A percentile compares a stretch with the other conserved stretches of the same genome.
These are phyloP conservation scores for Sussaba pulchella DNA, from an alignment of 2,888 invertebrate genomes.

Conservation along the genomic window DNA sequence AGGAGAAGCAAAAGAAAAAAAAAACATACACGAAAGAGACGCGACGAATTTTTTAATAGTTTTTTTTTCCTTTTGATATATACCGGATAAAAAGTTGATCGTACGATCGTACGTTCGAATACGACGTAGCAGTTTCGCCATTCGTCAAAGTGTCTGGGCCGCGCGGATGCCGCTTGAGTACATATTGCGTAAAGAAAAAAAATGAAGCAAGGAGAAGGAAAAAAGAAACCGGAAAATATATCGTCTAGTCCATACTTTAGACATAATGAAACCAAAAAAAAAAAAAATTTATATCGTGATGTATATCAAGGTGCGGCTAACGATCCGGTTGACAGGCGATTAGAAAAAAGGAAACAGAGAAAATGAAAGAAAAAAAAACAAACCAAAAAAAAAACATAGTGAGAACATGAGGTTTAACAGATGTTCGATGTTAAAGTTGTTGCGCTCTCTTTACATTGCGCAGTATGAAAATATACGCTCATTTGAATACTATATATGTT, in stretches of 20 bases:
- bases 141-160: constrained; percentile 52
- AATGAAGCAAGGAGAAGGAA: constrained; percentile 7
- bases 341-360: constrained; percentile 30
- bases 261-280: constrained; percentile 31
- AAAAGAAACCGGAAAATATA: constrained; percentile 57
- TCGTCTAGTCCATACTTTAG: constrained; percentile 64
- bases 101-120: constrained; percentile 18
- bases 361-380: constrained; percentile 21
- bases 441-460: constrained; percentile 75
- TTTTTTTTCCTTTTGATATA: constrained; percentile 49
- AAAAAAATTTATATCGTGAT: constrained; percentile 73
- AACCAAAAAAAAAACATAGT: constrained; percentile 46
- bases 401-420: constrained; percentile 68
- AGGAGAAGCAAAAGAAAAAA: not conserved
- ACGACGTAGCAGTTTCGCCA: constrained; percentile 46
- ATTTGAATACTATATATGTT: constrained; percentile 70
- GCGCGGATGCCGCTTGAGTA: constrained; percentile 69
- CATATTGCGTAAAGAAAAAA: constrained; percentile 66
- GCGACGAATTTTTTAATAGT: constrained; percentile 21
- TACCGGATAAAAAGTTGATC: constrained; percentile 33
- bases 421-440: constrained; percentile 77
- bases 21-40: not conserved
- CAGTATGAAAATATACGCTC: constrained; percentile 72
- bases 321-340: constrained; percentile 53
- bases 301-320: constrained; percentile 71